A percentile compares a stretch with the other conserved stretches of the same genome.
Conservation (phyloP, 2,888 invertebrate genomes). For the Prionchulus punctatus region DNA sequence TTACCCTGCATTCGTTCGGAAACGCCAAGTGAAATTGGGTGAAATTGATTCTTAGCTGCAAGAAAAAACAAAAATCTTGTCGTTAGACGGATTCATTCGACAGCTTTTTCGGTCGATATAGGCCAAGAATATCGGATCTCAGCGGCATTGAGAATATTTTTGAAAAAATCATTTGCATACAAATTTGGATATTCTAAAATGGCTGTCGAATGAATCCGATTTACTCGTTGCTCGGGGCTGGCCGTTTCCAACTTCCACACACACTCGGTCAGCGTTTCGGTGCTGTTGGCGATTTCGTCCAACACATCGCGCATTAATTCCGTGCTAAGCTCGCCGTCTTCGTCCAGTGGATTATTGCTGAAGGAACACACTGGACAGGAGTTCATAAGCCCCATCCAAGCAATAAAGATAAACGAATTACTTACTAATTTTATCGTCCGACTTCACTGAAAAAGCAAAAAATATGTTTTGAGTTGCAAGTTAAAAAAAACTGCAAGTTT, state of each 20-base stretch:
- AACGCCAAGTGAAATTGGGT: constrained; percentile 21
- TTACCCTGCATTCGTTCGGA: constrained; percentile 26
- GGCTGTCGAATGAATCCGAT: not conserved
- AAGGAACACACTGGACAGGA: constrained; percentile 25
- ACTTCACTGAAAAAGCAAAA: too few species aligned
- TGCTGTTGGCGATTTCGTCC: not conserved
- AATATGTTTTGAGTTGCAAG: too few species aligned
- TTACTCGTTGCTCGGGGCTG: too few species aligned
- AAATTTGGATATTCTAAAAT: too few species aligned
- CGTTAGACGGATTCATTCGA: too few species aligned
- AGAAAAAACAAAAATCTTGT: constrained; percentile 8
- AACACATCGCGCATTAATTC: not conserved
- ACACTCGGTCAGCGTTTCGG: constrained; percentile 4
- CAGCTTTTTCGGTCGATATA: too few species aligned
- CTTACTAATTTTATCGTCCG: not conserved
- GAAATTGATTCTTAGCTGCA: constrained; percentile 21
- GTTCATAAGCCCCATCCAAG: not conserved
- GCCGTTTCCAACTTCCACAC: constrained; percentile 6
- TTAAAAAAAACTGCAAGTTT: too few species aligned
- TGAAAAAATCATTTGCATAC: too few species aligned
- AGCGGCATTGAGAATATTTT: too few species aligned
- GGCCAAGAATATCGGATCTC: too few species aligned
- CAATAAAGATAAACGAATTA: not conserved
- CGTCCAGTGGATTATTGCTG: not conserved
- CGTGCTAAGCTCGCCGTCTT: not conserved